Percentiles rank a stretch among this genome's conserved stretches.
Evolutionary conservation across 2,888 invertebrate genomes (phyloP).

Genomic region (Habroteleia sp.): DNA sequence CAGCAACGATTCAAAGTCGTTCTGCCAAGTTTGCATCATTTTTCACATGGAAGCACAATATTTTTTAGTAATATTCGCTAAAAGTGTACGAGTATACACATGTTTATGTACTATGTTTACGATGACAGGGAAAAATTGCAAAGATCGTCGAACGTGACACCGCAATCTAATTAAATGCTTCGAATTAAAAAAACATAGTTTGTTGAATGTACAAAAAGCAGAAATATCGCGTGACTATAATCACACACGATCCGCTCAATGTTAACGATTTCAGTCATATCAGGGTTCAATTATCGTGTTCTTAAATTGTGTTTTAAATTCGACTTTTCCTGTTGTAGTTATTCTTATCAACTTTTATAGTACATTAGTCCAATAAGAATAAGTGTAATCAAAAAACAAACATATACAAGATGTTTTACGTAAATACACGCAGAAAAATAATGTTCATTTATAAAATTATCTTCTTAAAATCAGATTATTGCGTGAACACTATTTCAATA

Average conservation of each 20-base stretch:
- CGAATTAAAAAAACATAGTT: slow-evolving; percentile 9
- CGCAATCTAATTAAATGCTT: background rate
- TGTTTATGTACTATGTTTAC: too few species aligned
- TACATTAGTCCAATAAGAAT: background rate
- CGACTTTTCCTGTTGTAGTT: slow-evolving; percentile 6
- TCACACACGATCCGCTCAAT: slow-evolving; percentile 1
- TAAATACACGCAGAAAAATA: too few species aligned
- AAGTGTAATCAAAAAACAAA: too few species aligned
- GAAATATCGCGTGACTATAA: slow-evolving; percentile 16
- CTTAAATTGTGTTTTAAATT: slow-evolving; percentile 17
- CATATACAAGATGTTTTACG: too few species aligned
- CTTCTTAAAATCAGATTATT: too few species aligned
- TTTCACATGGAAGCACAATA: background rate
- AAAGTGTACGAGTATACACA: too few species aligned
- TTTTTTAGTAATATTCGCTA: background rate
- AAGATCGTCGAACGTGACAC: background rate
- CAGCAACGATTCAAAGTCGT: background rate
- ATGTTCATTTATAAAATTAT: too few species aligned
- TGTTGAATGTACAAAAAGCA: slow-evolving; percentile 6
- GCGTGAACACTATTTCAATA: too few species aligned
- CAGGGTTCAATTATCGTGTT: slow-evolving; percentile 3
- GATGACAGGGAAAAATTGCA: background rate
- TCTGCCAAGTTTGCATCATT: slow-evolving; percentile 6
- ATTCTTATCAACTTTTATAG: background rate
- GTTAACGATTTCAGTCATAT: slow-evolving; percentile 6